Evolutionary conservation across 2,888 invertebrate genomes (phyloP), one percentile per base, ranked within the genome.

Genomic region (Drosophila birchii): DNA sequence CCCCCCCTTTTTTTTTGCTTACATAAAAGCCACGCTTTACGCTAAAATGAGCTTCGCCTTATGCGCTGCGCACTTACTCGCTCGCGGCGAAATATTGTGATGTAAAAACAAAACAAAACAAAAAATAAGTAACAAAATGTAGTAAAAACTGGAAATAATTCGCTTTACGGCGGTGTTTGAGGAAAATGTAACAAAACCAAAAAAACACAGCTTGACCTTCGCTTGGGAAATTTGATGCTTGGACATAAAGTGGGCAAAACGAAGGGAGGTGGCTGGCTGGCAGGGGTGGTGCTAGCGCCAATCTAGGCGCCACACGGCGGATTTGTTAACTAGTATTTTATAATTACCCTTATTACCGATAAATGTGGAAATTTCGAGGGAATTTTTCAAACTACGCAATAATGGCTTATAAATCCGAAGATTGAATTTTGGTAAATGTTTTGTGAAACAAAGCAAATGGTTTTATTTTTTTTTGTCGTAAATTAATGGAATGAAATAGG

Each of bases 131-230:
- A 57, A 56, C 43, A 49, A 70, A 69, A 81, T 67, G 60, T 63
- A 72, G 76, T 70, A 62, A 72, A 66, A 81, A 77, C 81, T 78
- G 55, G 62, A 81, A 81, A 79, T 69, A 88, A 73, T 76, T 86
- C 67, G 75, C 67, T 81, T 20, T 49, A 45, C 23, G 72, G 71
- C 70, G 70, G 66, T 39, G 66, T 16, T 36, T n/a, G 26, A 14
- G 68, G 58, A 68, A 68, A 67, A 70, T 67, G 71, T 56, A 57
- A 70, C 44, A n/a, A 67, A 47, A 36, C 70, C 67, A 39, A 67
- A 70, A 70, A 68, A 75, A 75, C 80, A 73, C 80, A 88, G 80
- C 80, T 85, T 87, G 87, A 81, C 87, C 81, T 81, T 81, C 87
- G 77, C 49, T 76, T 14, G 68, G 68, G 81, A 79, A 87, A 81